These are phyloP conservation scores for Noturus placidus DNA, from an alignment of 2,113 vertebrate genomes.

Conservation along the genomic window DNA sequence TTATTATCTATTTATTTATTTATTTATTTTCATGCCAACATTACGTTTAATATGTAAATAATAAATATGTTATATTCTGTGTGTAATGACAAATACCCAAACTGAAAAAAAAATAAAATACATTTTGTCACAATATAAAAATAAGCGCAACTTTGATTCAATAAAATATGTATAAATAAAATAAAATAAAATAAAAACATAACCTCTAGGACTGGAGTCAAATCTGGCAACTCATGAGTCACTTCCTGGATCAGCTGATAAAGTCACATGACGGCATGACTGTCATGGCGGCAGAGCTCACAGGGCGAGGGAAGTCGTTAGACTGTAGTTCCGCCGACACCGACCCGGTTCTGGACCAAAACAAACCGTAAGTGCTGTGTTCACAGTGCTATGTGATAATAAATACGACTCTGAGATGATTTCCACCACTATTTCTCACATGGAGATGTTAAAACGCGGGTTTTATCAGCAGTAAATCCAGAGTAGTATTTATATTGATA, in stretches of 20 bases:
- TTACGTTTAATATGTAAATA: background rate
- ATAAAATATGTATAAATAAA: background rate
- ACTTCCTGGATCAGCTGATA: conserved; percentile 63
- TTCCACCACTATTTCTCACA: too few species aligned
- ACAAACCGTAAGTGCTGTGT: conserved; percentile 33
- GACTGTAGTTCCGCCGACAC: background rate
- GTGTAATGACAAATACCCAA: background rate
- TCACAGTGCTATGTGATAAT: background rate
- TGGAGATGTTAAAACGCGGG: background rate
- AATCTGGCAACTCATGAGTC: conserved; percentile 7
- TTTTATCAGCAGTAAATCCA: background rate
- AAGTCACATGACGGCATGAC: conserved; percentile 71
- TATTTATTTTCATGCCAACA: background rate
- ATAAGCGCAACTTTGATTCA: background rate
- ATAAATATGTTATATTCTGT: background rate
- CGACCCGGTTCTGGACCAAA: background rate
- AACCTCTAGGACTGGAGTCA: background rate
- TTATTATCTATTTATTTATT: background rate
- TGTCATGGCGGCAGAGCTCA: conserved; percentile 32
- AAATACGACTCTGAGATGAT: background rate
- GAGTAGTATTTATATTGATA: too few species aligned
- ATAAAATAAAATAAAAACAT: background rate
- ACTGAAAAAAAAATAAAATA: too few species aligned
- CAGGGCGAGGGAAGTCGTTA: background rate
- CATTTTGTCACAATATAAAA: background rate